Percentiles rank a stretch among this genome's conserved stretches.
phyloP scores from a whole-genome alignment of 2,888 invertebrate species.

The Callyntrura sp. region DNA sequence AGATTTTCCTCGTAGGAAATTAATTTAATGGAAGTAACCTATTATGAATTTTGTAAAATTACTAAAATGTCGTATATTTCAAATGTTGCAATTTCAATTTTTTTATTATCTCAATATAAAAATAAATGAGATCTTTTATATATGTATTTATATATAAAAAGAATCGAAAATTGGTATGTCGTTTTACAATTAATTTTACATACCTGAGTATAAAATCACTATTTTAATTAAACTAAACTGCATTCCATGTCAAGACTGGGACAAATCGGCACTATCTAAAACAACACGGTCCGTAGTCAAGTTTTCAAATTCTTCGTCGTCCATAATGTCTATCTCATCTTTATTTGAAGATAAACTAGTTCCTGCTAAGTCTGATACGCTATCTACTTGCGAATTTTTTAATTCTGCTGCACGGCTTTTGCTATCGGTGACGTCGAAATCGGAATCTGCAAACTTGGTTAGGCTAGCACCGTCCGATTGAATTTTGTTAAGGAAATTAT shows the following conservation, averaged over 20 bases:
- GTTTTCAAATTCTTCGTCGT: constrained; percentile 11
- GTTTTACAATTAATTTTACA: neutral
- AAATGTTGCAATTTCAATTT: neutral
- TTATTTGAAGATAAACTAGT: neutral
- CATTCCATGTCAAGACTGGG: neutral
- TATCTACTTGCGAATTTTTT: neutral
- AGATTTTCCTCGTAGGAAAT: neutral
- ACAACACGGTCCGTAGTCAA: constrained; percentile 32
- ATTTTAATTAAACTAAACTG: neutral
- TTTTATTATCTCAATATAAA: constrained; percentile 40
- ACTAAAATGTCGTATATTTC: neutral
- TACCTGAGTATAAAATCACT: neutral
- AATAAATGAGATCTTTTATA: constrained; percentile 44
- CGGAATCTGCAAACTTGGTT: constrained; percentile 60
- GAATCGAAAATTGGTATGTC: neutral
- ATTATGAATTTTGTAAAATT: neutral
- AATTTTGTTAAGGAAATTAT: neutral
- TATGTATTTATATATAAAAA: neutral
- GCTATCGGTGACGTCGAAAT: constrained; percentile 47
- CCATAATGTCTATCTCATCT: neutral
- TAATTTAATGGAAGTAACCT: neutral
- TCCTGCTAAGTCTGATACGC: neutral
- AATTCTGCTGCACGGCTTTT: neutral
- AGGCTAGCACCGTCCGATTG: neutral
- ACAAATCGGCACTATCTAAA: neutral